phyloP scores from a whole-genome alignment of 2,888 invertebrate species.

The Eulithis prunata region DNA sequence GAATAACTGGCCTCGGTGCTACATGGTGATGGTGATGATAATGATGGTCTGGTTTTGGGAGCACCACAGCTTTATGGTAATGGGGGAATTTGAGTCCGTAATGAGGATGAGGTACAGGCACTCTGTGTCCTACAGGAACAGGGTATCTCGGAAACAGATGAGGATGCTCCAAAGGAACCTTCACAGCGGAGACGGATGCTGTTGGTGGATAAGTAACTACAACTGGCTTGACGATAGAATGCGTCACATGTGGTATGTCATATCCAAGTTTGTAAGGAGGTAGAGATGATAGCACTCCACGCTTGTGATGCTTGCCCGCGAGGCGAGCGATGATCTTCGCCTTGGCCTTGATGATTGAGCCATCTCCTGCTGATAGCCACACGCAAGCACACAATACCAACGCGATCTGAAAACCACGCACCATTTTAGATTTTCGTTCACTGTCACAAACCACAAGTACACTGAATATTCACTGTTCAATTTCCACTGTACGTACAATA shows the following conservation, averaged over 20 bases:
- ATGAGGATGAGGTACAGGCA: conserved; percentile 68
- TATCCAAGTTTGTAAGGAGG: conserved; percentile 79
- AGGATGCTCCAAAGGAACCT: conserved; percentile 71
- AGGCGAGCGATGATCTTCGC: conserved; percentile 62
- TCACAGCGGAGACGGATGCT: conserved; percentile 73
- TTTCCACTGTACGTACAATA: conserved; percentile 63
- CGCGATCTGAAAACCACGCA: conserved; percentile 73
- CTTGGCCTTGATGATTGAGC: conserved; percentile 66
- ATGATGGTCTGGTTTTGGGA: conserved; percentile 66
- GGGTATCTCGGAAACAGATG: conserved; percentile 58
- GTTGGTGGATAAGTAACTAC: conserved; percentile 78
- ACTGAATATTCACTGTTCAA: conserved; percentile 44
- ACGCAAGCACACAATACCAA: conserved; percentile 67
- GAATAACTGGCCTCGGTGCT: conserved; percentile 65
- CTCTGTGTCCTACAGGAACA: conserved; percentile 66
- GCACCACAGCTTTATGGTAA: conserved; percentile 60
- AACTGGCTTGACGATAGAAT: conserved; percentile 76
- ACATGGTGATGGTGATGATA: conserved; percentile 78
- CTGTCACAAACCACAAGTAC: conserved; percentile 46
- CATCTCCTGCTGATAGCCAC: conserved; percentile 61
- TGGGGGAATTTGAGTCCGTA: conserved; percentile 71
- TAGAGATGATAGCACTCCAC: conserved; percentile 69
- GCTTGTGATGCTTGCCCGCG: conserved; percentile 68
- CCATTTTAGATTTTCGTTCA: conserved; percentile 48
- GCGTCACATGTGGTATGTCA: conserved; percentile 76